Conservation (phyloP, 2,797 vertebrate genomes). For the Numenius phaeopus region DNA sequence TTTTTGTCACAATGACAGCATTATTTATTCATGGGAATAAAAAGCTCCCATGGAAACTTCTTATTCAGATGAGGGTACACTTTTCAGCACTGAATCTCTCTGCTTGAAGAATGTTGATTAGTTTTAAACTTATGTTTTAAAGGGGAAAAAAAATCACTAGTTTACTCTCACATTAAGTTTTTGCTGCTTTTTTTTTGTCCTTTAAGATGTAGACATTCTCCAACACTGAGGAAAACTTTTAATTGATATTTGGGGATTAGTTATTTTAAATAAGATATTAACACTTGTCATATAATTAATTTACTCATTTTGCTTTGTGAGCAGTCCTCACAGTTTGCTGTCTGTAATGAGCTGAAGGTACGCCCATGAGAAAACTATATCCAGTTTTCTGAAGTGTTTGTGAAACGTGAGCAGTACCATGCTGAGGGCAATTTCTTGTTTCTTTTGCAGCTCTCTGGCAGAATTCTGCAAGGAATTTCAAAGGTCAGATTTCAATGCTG, state of each 20-base stretch:
- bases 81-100: neutral
- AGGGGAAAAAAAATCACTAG: neutral
- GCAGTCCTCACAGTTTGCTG: conserved; percentile 6
- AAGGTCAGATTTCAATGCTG: neutral
- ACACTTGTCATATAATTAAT: conserved; percentile 24
- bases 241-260: conserved; percentile 15
- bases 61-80: neutral
- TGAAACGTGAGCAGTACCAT: neutral
- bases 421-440: neutral
- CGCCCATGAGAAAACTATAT: neutral
- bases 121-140: neutral
- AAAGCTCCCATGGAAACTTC: neutral
- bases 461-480: neutral
- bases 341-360: neutral
- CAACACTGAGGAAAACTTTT: neutral
- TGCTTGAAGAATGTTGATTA: neutral
- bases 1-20: neutral
- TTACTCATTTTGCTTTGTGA: conserved; percentile 32
- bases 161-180: neutral
- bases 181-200: neutral
- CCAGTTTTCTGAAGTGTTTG: neutral
- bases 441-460: neutral
- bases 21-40: neutral
- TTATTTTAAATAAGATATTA: neutral
- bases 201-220: neutral